Evolutionary conservation across 2,888 invertebrate genomes (phyloP).

Genomic region (Choristoneura rosaceana): DNA sequence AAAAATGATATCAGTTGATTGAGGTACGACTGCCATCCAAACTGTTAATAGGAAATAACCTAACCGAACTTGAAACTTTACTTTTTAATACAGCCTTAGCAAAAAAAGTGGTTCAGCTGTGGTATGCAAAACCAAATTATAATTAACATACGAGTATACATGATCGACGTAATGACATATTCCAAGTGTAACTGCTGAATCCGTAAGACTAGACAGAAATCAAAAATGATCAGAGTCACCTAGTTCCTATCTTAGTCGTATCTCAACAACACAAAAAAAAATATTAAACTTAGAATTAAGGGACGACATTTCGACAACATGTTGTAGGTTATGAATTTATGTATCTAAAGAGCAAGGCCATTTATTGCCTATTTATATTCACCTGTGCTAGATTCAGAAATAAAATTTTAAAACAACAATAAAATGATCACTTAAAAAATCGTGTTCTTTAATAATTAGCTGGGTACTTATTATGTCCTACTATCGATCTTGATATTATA

Average conservation of each 20-base stretch:
- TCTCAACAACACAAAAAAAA: slow-evolving; percentile 30
- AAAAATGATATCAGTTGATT: slow-evolving; percentile 46
- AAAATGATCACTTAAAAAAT: not conserved
- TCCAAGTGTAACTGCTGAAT: no score
- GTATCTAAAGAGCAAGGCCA: not conserved
- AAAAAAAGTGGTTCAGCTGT: no score
- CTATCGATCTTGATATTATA: no score
- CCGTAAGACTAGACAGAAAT: no score
- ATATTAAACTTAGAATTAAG: not conserved
- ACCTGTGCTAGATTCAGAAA: not conserved
- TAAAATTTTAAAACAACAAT: not conserved
- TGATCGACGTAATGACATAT: no score
- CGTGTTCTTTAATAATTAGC: not conserved
- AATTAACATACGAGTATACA: not conserved
- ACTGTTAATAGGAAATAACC: not conserved
- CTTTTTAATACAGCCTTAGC: no score
- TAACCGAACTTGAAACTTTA: no score
- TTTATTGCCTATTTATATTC: not conserved
- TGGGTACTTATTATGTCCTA: no score
- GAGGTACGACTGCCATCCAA: slow-evolving; percentile 26
- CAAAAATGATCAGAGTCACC: slow-evolving; percentile 55
- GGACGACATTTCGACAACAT: not conserved
- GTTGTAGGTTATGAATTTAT: not conserved
- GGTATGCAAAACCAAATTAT: not conserved
- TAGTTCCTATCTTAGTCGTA: slow-evolving; percentile 52